A percentile compares a stretch with the other conserved stretches of the same genome.
These are phyloP conservation scores for Talpa occidentalis DNA, from an alignment of 2,113 vertebrate species.

Conservation along the genomic window DNA sequence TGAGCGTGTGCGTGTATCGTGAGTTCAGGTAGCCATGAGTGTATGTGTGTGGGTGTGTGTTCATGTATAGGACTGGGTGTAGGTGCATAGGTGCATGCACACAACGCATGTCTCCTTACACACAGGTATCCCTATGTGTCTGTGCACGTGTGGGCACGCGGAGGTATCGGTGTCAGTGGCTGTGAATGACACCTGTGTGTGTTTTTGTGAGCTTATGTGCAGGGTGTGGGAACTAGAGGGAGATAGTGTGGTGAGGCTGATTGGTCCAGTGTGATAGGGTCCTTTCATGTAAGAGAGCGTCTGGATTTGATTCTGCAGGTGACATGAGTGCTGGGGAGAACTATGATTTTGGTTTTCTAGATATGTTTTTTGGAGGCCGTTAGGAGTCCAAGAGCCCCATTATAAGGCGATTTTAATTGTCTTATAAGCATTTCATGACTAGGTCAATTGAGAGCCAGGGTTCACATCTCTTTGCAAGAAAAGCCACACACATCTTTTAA, in stretches of 20 bases:
- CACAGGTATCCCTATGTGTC: neutral
- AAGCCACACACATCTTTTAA: neutral
- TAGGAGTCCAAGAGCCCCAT: neutral
- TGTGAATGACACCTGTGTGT: neutral
- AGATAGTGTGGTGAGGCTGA: too few relatives aligned
- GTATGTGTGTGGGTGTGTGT: neutral
- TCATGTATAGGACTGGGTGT: neutral
- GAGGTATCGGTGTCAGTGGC: neutral
- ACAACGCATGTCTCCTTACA: neutral
- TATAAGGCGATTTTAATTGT: conserved; percentile 19
- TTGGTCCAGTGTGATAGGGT: too few relatives aligned
- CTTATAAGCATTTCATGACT: conserved; percentile 34
- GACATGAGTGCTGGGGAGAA: neutral
- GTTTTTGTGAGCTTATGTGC: neutral
- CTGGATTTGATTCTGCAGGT: neutral
- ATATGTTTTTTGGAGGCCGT: neutral
- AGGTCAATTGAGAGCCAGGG: conserved; percentile 31
- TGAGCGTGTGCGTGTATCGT: neutral
- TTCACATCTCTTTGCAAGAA: conserved; percentile 12
- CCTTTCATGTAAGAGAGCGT: neutral
- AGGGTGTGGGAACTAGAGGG: neutral
- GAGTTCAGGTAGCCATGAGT: neutral
- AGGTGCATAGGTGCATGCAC: neutral
- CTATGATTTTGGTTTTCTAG: neutral
- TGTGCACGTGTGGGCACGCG: neutral